A percentile compares a stretch with the other conserved stretches of the same genome.
phyloP scores from a whole-genome alignment of 2,888 invertebrate genomes.

The Eurytoma adleriae region DNA sequence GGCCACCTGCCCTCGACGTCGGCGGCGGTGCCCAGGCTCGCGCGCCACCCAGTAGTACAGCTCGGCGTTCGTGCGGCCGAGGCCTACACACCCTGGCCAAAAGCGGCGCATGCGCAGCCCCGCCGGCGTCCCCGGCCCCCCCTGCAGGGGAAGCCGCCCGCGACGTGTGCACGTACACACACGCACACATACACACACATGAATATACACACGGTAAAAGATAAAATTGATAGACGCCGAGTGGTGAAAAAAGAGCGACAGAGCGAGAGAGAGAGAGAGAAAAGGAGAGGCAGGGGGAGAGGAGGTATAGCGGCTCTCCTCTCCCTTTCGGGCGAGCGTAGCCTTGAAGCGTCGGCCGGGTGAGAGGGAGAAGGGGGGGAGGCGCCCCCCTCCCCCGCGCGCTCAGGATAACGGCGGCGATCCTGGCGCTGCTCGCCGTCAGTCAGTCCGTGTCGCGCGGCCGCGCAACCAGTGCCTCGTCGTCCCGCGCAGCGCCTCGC shows the following conservation, averaged over 20 bases:
- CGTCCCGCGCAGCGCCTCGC: background rate
- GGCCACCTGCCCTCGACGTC: too few relatives aligned
- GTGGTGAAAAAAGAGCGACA: conserved; percentile 6
- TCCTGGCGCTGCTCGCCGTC: conserved; percentile 51
- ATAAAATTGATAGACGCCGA: background rate
- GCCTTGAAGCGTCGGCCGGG: too few relatives aligned
- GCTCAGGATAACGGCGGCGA: conserved; percentile 67
- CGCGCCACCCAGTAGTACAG: too few relatives aligned
- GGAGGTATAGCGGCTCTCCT: conserved; percentile 6
- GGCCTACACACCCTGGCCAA: conserved; percentile 69
- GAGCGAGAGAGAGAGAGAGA: background rate
- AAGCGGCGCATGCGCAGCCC: conserved; percentile 66
- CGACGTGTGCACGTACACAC: background rate
- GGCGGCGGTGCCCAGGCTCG: too few relatives aligned
- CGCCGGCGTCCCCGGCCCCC: background rate
- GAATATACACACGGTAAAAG: background rate
- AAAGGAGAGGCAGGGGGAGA: background rate
- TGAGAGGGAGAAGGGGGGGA: too few relatives aligned
- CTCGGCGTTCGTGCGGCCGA: background rate
- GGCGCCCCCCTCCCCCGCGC: conserved; percentile 45
- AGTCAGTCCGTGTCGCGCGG: conserved; percentile 46
- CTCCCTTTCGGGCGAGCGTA: background rate
- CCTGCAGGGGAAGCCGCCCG: background rate
- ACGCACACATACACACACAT: background rate
- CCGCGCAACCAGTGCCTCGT: background rate